These are phyloP conservation scores for Bufo bufo DNA, from an alignment of 2,113 vertebrate species.

Conservation along the genomic window DNA sequence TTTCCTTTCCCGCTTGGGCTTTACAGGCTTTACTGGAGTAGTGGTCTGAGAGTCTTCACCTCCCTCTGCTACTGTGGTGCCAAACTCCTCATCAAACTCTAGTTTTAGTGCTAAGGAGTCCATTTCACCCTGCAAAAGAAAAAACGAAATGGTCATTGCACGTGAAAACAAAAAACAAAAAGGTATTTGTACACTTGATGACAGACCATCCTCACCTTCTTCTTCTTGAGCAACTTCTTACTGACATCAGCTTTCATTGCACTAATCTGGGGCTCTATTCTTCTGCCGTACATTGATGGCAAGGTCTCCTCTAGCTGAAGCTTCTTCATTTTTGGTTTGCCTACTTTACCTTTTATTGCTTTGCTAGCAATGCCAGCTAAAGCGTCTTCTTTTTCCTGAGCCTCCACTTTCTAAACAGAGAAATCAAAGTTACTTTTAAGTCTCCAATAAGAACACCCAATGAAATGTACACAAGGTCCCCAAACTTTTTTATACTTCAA, in stretches of 20 bases:
- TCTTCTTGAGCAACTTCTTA: constrained; percentile 91
- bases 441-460: no score
- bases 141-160: background rate
- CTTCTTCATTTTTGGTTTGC: constrained; percentile 94
- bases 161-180: background rate
- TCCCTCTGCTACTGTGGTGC: constrained; percentile 73
- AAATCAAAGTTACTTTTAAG: background rate
- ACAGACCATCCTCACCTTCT: constrained; percentile 79
- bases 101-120: constrained; percentile 81
- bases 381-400: constrained; percentile 86
- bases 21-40: constrained; percentile 73
- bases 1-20: constrained; percentile 89
- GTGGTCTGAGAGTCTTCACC: constrained; percentile 75
- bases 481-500: no score
- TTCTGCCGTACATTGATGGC: constrained; percentile 90
- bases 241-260: constrained; percentile 89
- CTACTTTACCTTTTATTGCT: constrained; percentile 95
- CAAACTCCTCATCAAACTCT: constrained; percentile 90
- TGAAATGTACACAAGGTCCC: no score
- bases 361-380: constrained; percentile 81
- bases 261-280: constrained; percentile 88
- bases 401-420: constrained; percentile 80
- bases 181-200: background rate
- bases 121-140: constrained; percentile 77
- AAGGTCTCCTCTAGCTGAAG: constrained; percentile 92